Base-by-base conservation (phyloP, 1,140 invertebrate genomes). In the Drosophila micromelanica region DNA sequence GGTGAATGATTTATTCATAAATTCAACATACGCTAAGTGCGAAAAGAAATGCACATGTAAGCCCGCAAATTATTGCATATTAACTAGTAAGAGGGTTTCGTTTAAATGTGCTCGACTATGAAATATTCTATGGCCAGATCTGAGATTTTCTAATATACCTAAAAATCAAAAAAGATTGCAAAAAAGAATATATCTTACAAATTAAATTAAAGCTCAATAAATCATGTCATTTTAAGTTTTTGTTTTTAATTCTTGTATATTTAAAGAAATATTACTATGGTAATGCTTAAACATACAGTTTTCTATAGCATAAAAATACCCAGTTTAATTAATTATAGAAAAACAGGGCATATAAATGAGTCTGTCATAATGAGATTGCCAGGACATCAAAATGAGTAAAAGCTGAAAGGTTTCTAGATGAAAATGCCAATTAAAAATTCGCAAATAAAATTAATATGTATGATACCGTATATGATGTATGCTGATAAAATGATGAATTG, bases 1-100 rank as follows among this genome's bases (percentile, higher is more conserved):
- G 43, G 15, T n/a, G 20, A 49, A 80, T 80, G 72, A 80, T 76
- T 80, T 80, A 80, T 80, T 80, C 77, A 80, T 80, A 61, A 76
- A 76, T 80, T 54, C 35, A n/a, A 45, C 51, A 65, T 67, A 76
- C 55, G 72, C 78, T 60, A 80, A 65, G 65, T 55, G 65, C 64
- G 54, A 54, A 72, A 80, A 72, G 62, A 72, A 65, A 76, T 45
- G 20, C 51, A 12, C 15, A 46, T 80, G 55, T 72, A 76, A 65
- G 72, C 55, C 77, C 0, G 77, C 61, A 67, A 59, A 80, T 80
- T 62, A 80, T 80, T 71, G 76, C 52, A 56, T 49, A 68, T 27
- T 27, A 56, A 42, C 37, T 12, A 9, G 20, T n/a, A 9, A 37
- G 1, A 42, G 0, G n/a, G 2, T 3, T 27, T 11, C 17, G 40